These are phyloP conservation scores for Montipora sp. DNA, from an alignment of 64 coral and sea anemone genomes.

Conservation along the genomic window DNA sequence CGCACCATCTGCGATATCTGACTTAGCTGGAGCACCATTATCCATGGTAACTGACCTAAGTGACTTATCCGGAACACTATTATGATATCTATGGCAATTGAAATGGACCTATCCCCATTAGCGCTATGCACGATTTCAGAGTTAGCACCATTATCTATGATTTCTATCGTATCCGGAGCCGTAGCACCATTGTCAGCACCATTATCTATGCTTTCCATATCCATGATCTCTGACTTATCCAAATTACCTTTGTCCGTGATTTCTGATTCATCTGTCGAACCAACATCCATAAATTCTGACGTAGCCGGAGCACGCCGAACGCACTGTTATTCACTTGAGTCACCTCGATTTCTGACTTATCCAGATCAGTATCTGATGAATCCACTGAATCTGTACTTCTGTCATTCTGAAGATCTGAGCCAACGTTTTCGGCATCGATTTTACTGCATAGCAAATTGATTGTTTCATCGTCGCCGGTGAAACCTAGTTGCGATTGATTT, in stretches of 20 bases:
- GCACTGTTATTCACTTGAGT: slow-evolving; percentile 9
- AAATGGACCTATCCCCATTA: slow-evolving; percentile 32
- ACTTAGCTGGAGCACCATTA: slow-evolving; percentile 27
- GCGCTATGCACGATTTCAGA: neutral
- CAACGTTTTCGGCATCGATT: slow-evolving; percentile 27
- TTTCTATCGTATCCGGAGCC: slow-evolving; percentile 31
- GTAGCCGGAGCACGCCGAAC: slow-evolving; percentile 21
- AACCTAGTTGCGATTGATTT: slow-evolving; percentile 58
- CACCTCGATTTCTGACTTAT: slow-evolving; percentile 30
- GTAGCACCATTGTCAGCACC: neutral
- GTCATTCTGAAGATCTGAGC: slow-evolving; percentile 35
- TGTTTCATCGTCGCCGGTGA: slow-evolving; percentile 16
- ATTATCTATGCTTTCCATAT: slow-evolving; percentile 2
- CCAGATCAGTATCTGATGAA: slow-evolving; percentile 15
- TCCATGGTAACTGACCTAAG: slow-evolving; percentile 3
- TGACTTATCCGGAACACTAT: slow-evolving; percentile 16
- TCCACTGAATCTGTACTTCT: slow-evolving; percentile 13
- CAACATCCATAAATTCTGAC: slow-evolving; percentile 28
- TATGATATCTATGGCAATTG: slow-evolving; percentile 12
- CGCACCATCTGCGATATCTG: slow-evolving; percentile 32
- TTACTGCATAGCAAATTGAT: slow-evolving; percentile 21
- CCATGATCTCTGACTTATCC: slow-evolving; percentile 19
- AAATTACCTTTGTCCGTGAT: neutral
- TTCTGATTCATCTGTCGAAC: slow-evolving; percentile 23
- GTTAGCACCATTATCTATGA: slow-evolving; percentile 21